Percentiles rank a stretch among this genome's conserved stretches.
These are phyloP conservation scores for Sphenopsis melanotis DNA, from an alignment of 2,797 vertebrate genomes.

Conservation along the genomic window DNA sequence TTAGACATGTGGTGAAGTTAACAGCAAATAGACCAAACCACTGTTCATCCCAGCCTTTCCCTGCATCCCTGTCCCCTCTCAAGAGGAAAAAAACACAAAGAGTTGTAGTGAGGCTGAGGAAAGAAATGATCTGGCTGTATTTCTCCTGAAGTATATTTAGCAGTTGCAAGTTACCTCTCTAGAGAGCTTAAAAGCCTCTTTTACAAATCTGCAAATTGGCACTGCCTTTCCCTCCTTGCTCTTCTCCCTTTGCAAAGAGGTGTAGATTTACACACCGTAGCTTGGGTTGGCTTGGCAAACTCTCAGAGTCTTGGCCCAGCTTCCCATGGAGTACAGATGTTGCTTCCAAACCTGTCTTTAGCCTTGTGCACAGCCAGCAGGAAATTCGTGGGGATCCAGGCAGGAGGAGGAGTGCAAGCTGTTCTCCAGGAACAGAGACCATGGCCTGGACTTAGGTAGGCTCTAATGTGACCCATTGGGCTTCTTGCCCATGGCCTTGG, in stretches of 20 bases:
- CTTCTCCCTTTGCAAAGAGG: not conserved
- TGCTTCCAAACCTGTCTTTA: not conserved
- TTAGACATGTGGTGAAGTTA: not conserved
- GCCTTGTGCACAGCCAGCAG: not conserved
- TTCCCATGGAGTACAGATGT: not conserved
- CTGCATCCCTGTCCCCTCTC: not conserved
- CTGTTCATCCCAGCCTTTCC: not conserved
- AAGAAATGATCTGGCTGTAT: not conserved
- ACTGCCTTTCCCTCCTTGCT: not conserved
- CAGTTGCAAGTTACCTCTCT: not conserved
- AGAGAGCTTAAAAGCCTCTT: not conserved
- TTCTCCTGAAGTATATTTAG: constrained; percentile 25
- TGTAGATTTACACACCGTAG: not conserved
- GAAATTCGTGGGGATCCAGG: not conserved
- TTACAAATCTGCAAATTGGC: not conserved
- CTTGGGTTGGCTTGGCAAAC: not conserved
- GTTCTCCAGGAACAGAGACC: not conserved
- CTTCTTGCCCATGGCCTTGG: not conserved
- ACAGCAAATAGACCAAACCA: not conserved
- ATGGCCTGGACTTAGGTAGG: not conserved
- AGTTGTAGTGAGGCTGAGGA: not conserved
- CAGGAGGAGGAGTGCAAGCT: not conserved
- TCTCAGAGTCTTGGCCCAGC: not conserved
- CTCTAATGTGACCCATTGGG: not conserved
- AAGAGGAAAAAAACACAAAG: not conserved